A percentile compares a stretch with the other conserved stretches of the same genome.
Conservation (phyloP, 2,113 vertebrate species). For the Salvelinus namaycush region DNA sequence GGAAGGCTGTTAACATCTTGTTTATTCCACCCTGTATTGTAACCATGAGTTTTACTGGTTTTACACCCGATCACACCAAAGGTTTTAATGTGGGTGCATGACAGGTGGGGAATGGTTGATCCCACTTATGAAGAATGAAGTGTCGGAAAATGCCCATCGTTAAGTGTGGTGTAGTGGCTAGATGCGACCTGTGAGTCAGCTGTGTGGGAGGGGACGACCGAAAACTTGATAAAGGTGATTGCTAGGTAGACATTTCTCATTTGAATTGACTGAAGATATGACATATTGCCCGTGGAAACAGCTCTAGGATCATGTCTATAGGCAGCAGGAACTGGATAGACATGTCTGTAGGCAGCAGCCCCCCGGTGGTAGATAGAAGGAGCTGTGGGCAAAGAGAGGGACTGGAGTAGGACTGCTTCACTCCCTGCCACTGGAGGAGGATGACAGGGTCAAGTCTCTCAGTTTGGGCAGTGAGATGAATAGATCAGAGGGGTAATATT, state of each 20-base stretch:
- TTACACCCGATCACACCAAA: too few species aligned
- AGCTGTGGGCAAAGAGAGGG: background rate
- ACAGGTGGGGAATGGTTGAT: background rate
- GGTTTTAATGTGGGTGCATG: background rate
- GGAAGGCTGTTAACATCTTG: too few species aligned
- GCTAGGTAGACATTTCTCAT: background rate
- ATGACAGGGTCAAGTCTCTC: too few species aligned
- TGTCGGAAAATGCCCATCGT: background rate
- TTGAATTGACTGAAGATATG: background rate
- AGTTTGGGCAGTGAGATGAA: background rate
- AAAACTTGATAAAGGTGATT: background rate
- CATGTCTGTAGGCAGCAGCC: too few species aligned
- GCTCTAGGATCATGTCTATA: background rate
- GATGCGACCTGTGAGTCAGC: background rate
- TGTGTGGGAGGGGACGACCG: background rate
- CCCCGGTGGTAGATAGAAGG: background rate
- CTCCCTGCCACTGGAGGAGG: background rate
- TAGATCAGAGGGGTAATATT: too few species aligned
- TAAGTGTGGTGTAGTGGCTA: background rate
- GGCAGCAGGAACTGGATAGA: too few species aligned
- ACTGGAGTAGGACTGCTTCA: background rate
- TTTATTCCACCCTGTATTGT: too few species aligned
- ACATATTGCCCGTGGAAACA: background rate
- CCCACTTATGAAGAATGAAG: too few species aligned
- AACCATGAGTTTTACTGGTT: too few species aligned